Conservation (phyloP, 1,140 invertebrate species). For the Drosophila bocqueti region DNA sequence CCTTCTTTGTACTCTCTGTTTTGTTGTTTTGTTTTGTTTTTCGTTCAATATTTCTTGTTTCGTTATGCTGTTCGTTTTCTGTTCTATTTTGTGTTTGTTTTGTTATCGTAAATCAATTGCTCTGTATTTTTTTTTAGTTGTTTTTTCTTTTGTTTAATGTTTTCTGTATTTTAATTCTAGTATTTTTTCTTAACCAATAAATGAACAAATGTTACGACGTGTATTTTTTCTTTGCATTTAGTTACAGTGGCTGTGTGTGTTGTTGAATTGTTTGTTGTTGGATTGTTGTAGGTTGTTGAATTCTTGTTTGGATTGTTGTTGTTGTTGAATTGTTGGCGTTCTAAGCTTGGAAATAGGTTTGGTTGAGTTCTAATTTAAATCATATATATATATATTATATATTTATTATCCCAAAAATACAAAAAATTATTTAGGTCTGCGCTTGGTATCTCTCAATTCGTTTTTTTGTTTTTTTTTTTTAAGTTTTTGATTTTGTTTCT, state of each 20-base stretch:
- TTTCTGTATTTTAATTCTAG: conserved; percentile 29
- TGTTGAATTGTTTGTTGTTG: conserved; percentile 31
- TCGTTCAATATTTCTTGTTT: conserved; percentile 36
- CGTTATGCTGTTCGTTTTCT: conserved; percentile 29
- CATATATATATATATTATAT: conserved; percentile 22
- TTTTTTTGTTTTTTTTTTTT: conserved; percentile 20
- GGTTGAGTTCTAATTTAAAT: conserved; percentile 39
- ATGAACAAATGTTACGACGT: conserved; percentile 59
- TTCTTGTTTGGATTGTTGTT: conserved; percentile 32
- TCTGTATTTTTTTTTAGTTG: conserved; percentile 11
- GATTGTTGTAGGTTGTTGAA: conserved; percentile 22
- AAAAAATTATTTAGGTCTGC: conserved; percentile 51
- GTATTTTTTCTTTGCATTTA: conserved; percentile 50
- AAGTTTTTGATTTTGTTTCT: conserved; percentile 17
- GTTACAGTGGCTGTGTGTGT: conserved; percentile 65
- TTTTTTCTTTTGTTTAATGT: not conserved
- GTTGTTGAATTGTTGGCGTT: conserved; percentile 34
- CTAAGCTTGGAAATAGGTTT: conserved; percentile 41
- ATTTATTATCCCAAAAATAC: conserved; percentile 46
- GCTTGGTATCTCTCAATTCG: conserved; percentile 28
- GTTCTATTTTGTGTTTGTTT: conserved; percentile 17
- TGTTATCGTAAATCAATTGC: conserved; percentile 37
- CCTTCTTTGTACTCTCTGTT: conserved; percentile 64
- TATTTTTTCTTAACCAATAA: conserved; percentile 60
- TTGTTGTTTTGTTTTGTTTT: conserved; percentile 46